Evolutionary conservation across 2,113 vertebrate species (phyloP), one percentile per base, ranked within the genome.

Genomic region (Mobula birostris): DNA sequence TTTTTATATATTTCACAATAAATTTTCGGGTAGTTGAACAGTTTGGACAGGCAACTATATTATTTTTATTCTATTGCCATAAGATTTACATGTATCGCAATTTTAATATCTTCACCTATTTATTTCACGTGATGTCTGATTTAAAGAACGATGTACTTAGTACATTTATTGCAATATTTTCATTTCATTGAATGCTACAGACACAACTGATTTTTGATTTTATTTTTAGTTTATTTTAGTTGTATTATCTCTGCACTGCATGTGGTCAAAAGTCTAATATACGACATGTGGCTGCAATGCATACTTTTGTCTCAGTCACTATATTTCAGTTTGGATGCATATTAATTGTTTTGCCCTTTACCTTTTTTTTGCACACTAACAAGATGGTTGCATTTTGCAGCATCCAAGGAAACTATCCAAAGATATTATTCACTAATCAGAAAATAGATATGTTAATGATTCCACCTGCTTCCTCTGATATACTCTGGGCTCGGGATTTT

Each of bases 191-290:
- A 19, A 24, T 40, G 14, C 19, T 68, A 70, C 68, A 70, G 24
- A 56, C 24, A 21, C 32, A 93, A 24, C 74, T 93, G 91, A 56
- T 93, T 56, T 74, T 93, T 93, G 91, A 56, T 93, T 29, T 74
- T 19, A 68, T 68, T 90, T 90, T 90, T 90, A 90, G 63, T 68
- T 90, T 29, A 32, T 90, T 90, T 90, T 90, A 66, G n/a, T 68
- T 90, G n/a, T 32, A 66, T 66, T 61, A 90, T 66, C 5, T 88
- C 27, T 63, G 83, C 29, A 24, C 56, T 63, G 83, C 29, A 32
- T 90, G 63, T 66, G 32, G 15, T 90, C 63, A 63, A 32, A 66
- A 17, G 29, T 88, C 27, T 63, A 88, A 63, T 88, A 24, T 32
- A 90, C 19, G 27, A 32, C 61, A 90, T 90, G 36, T 36, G 29